Percentiles rank a stretch among this genome's conserved stretches.
phyloP scores from a whole-genome alignment of 2,113 vertebrate species.

The Terrapene triunguis region DNA sequence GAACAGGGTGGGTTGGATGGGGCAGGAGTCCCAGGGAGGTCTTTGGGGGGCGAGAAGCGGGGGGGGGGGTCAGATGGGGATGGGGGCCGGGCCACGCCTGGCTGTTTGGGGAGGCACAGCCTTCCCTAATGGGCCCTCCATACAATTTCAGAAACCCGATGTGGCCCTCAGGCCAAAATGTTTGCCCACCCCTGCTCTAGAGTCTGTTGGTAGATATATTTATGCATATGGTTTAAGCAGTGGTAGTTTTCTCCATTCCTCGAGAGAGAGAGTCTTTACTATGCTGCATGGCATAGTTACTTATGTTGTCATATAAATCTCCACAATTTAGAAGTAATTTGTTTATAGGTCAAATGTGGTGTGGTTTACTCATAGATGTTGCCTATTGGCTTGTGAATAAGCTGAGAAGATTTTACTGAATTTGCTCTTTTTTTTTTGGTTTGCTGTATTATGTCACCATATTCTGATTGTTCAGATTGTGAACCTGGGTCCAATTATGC shows the following conservation, averaged over 20 bases:
- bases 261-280: neutral
- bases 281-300: neutral
- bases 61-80: too few relatives aligned
- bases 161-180: too few relatives aligned
- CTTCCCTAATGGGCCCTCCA: too few relatives aligned
- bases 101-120: too few relatives aligned
- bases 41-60: too few relatives aligned
- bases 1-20: too few relatives aligned
- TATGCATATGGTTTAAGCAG: neutral
- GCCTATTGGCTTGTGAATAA: neutral
- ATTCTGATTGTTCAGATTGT: neutral
- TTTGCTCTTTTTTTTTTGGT: neutral
- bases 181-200: neutral
- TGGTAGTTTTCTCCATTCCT: neutral
- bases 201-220: neutral
- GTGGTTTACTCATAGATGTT: neutral
- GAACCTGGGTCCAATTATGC: conserved; percentile 20
- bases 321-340: neutral
- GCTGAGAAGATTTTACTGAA: neutral
- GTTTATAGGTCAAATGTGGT: neutral
- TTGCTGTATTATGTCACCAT: neutral
- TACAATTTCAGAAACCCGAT: too few relatives aligned
- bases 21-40: too few relatives aligned
- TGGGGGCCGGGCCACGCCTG: too few relatives aligned
- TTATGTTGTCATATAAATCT: neutral